Conservation (phyloP, 2,888 invertebrate genomes). For the Odontothrips loti region DNA sequence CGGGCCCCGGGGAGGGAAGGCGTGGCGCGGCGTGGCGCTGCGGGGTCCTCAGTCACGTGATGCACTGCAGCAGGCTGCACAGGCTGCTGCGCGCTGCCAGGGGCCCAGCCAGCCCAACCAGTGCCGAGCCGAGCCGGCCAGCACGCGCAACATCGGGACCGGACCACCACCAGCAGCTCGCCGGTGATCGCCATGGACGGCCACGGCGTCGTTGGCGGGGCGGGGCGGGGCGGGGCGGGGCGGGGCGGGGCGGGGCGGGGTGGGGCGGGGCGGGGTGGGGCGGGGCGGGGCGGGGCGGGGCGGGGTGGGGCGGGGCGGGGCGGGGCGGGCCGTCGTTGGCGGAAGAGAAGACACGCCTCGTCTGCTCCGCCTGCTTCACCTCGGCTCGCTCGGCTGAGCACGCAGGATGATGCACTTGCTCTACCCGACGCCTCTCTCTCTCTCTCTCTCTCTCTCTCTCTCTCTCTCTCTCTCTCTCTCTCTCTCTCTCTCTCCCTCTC, state of each 20-base stretch:
- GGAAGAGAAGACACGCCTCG: conserved; percentile 23
- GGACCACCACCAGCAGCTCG: too few relatives aligned
- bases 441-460: not conserved
- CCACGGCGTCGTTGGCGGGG: not conserved
- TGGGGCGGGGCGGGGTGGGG: not conserved
- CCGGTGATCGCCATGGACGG: too few relatives aligned
- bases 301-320: too few relatives aligned
- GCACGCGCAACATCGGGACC: too few relatives aligned
- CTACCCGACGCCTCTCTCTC: conserved; percentile 1
- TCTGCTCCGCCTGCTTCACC: not conserved
- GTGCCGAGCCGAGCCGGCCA: too few relatives aligned
- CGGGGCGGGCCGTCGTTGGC: too few relatives aligned
- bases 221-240: too few relatives aligned
- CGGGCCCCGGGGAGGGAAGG: not conserved
- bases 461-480: not conserved
- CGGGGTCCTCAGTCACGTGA: not conserved
- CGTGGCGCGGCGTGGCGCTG: not conserved
- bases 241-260: not conserved
- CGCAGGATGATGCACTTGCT: conserved; percentile 20
- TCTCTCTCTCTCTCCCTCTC: not conserved
- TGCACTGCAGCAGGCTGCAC: too few relatives aligned
- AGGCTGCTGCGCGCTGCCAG: too few relatives aligned
- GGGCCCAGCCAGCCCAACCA: too few relatives aligned
- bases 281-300: too few relatives aligned
- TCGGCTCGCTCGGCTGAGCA: not conserved